Evolutionary conservation across 2,797 vertebrate genomes (phyloP).

Genomic region (Sebastes paucispinis): DNA sequence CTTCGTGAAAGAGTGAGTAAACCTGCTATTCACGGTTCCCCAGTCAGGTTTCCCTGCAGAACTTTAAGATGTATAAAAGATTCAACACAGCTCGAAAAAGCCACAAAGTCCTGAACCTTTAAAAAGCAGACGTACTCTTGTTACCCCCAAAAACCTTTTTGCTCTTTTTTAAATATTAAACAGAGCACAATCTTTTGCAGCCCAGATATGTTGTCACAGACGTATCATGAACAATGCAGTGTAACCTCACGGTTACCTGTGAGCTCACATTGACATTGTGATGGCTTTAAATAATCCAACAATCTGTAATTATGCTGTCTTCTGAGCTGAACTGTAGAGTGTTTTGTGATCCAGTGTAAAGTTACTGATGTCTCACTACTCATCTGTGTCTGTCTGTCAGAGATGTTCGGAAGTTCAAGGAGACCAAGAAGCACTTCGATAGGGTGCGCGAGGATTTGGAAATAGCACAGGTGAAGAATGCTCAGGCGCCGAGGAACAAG

Average conservation of each 20-base stretch:
- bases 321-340: background rate
- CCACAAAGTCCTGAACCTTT: slow-evolving; percentile 10
- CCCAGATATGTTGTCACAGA: slow-evolving; percentile 1
- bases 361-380: background rate
- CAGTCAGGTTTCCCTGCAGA: background rate
- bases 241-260: background rate
- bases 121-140: background rate
- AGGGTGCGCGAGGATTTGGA: slow-evolving; percentile 94
- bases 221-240: background rate
- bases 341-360: background rate
- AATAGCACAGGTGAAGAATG: slow-evolving; percentile 94
- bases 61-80: slow-evolving; percentile 17
- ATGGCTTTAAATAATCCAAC: background rate
- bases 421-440: slow-evolving; percentile 98
- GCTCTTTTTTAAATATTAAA: slow-evolving; percentile 58
- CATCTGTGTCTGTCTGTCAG: slow-evolving; percentile 68
- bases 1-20: slow-evolving; percentile 97
- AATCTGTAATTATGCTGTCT: background rate
- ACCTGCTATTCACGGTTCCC: background rate
- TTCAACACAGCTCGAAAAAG: slow-evolving; percentile 32
- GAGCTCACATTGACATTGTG: background rate
- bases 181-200: background rate
- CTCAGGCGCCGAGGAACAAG: slow-evolving; percentile 93
- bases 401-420: slow-evolving; percentile 96
- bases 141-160: slow-evolving; percentile 40